Evolutionary conservation across 2,113 vertebrate species (phyloP), one percentile per base, ranked within the genome.

Genomic region (Oncorhynchus kisutch): DNA sequence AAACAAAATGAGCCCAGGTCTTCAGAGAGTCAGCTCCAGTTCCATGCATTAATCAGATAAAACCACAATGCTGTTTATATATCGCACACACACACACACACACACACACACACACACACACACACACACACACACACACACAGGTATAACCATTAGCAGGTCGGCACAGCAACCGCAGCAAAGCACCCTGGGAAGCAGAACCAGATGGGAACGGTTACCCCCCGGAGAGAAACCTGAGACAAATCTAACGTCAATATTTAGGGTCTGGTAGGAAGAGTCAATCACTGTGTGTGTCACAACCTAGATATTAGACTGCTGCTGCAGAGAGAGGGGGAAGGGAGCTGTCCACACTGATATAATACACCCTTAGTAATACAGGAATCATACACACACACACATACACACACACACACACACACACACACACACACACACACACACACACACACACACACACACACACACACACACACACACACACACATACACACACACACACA

Each of bases 171-270:
- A 84, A 79, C 81, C 84, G 82, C 87, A 90, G 72, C 73, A 87
- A 89, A 88, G 80, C 25, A 78, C 72, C 68, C 74, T 66, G 71
- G 64, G 74, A 85, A 91, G 76, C 78, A 88, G 69, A 86, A 78
- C 71, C 88, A 90, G 78, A 87, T 88, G 84, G 74, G 75, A 75
- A 24, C 14, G 48, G 72, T 73, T 71, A 72, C 69, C 73, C 73
- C 75, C 70, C 57, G 83, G 69, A 78, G 81, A 79, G 84, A 85
- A 87, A 91, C 79, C 54, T 79, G 83, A 90, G 84, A 89, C 71
- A 74, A 81, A 88, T 78, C 59, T 22, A 73, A 74, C 49, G 65
- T 82, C 82, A 84, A 71, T 80, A 87, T 85, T 84, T 79, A 66
- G 77, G 74, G 45, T 76, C 68, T 73, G 51, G 70, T 76, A 74